Conservation (phyloP, 1,140 invertebrate species). For the Mya arenaria region DNA sequence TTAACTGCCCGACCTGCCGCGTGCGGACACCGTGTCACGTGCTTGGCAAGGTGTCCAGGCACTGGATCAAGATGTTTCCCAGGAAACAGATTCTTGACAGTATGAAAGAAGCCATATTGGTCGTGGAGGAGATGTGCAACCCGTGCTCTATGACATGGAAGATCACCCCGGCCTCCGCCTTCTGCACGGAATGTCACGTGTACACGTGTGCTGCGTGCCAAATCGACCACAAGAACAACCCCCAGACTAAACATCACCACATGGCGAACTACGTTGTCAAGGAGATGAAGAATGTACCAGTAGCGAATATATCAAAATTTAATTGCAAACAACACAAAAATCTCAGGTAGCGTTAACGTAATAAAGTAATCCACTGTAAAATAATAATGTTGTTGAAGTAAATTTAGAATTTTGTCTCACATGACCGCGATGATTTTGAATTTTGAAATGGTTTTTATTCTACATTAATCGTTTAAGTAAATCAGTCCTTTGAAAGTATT, state of each 20-base stretch:
- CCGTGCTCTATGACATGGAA: constrained; percentile 28
- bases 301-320: constrained; percentile 45
- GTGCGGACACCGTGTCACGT: constrained; percentile 44
- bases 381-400: no score
- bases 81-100: constrained; percentile 34
- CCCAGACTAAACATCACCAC: constrained; percentile 5
- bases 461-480: no score
- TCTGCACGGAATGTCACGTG: constrained; percentile 37
- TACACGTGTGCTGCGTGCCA: constrained; percentile 28
- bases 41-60: constrained; percentile 17
- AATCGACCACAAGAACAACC: neutral
- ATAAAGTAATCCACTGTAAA: no score
- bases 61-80: constrained; percentile 45
- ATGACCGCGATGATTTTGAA: no score
- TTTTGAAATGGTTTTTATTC: no score
- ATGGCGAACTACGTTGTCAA: constrained; percentile 31
- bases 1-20: constrained; percentile 35
- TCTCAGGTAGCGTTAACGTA: constrained; percentile 16
- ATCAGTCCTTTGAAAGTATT: no score
- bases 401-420: no score
- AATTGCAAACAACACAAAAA: constrained; percentile 37
- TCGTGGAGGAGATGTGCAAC: constrained; percentile 45
- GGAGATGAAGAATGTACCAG: constrained; percentile 43
- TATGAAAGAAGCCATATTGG: constrained; percentile 43
- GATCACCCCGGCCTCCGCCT: constrained; percentile 4